phyloP scores from a whole-genome alignment of 2,113 vertebrate species.

The Pionites leucogaster region DNA sequence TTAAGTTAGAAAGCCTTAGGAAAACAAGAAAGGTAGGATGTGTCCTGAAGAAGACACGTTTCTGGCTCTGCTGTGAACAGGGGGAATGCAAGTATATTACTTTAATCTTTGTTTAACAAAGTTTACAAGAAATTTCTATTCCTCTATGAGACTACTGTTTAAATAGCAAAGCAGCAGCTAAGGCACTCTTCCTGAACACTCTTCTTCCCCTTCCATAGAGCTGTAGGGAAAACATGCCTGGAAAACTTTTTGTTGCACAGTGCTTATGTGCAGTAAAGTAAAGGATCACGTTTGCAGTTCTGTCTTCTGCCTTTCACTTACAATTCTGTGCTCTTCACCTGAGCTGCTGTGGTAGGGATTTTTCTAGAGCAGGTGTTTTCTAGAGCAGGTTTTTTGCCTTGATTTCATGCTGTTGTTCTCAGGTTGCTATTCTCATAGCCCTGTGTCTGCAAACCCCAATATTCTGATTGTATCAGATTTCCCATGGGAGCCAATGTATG shows the following conservation, averaged over 20 bases:
- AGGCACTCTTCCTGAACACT: background rate
- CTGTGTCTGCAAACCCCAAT: background rate
- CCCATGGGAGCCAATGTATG: background rate
- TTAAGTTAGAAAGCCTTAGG: background rate
- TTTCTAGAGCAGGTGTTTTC: background rate
- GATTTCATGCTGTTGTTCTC: background rate
- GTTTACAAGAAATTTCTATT: background rate
- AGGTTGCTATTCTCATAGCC: background rate
- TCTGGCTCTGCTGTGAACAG: background rate
- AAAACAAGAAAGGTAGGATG: background rate
- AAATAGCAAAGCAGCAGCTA: background rate
- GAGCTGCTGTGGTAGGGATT: background rate
- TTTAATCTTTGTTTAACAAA: background rate
- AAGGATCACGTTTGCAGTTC: background rate
- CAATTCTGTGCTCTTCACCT: background rate
- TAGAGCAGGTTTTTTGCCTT: background rate
- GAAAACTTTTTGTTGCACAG: background rate
- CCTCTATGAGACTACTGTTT: background rate
- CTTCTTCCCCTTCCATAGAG: background rate
- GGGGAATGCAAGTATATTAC: background rate
- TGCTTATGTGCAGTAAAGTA: background rate
- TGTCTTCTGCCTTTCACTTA: background rate
- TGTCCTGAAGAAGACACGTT: fast-evolving
- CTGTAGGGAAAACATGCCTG: background rate
- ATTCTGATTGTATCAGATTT: background rate